Evolutionary conservation across 2,113 vertebrate species (phyloP), one percentile per base, ranked within the genome.

Genomic region (Talpa occidentalis): DNA sequence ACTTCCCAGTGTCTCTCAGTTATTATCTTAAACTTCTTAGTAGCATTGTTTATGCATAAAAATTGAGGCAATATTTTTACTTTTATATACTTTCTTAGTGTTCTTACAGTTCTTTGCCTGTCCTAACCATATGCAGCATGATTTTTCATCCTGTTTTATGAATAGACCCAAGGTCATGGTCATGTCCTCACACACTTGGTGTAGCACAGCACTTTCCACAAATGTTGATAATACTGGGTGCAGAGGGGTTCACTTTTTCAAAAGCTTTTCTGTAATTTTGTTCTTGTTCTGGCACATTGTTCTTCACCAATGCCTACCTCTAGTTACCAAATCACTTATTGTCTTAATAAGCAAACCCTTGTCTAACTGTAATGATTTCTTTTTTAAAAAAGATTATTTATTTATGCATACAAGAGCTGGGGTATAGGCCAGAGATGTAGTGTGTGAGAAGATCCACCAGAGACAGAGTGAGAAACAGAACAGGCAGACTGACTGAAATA

Each of bases 181-280:
- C 47, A 35, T 1, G 3, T 60, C 35, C 30, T 62, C 32, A 24
- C 7, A 21, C 1, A 54, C 26, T 32, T 30, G 10, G 10, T 69
- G 11, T 2, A 30, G 16, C 9, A 32, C 1, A 70, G 15, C 6
- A 30, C 5, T 4, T 4, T 22, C 42, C 21, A 10, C 19, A 8
- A 5, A 16, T 17, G 19, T 22, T 5, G 16, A 28, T 6, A 37
- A 70, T 28, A 10, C 9, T 52, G 28, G n/a, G 22, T 32, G 2
- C 11, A 24, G 7, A 24, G 49, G 17, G 1, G 2, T 7, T 26
- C 32, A 66, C 30, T 32, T 19, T 30, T 17, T 44, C n/a, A 49
- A 37, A 79, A 77, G 52, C 4, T 24, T 42, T 60, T 47, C 42
- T 3, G 10, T 47, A n/a, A 14, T 11, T 78, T 32, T 81, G 14